A percentile compares a stretch with the other conserved stretches of the same genome.
phyloP scores from a whole-genome alignment of 2,113 vertebrate species.

The Coptodon rendalli region DNA sequence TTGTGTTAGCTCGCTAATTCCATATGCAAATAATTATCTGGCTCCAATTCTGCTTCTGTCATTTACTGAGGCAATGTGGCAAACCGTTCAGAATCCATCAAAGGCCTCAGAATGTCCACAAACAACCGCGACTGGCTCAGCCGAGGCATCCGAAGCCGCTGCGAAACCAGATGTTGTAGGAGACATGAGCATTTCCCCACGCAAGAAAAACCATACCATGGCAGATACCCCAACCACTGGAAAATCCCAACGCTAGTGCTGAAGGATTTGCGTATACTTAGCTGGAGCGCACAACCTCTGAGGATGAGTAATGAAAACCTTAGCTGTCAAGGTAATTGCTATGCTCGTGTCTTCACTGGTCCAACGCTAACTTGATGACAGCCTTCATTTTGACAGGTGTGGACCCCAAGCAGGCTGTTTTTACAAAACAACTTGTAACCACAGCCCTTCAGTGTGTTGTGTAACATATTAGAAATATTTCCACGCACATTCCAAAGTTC shows the following conservation, averaged over 20 bases:
- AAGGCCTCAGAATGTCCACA: conserved; percentile 26
- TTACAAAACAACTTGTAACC: conserved; percentile 6
- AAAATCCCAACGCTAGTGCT: conserved; percentile 37
- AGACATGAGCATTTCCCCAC: conserved; percentile 12
- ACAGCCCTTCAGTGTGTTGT: conserved; percentile 21
- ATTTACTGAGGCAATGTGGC: conserved; percentile 3
- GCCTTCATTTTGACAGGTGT: conserved; percentile 33
- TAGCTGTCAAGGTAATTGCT: conserved; percentile 45
- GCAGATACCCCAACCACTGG: conserved; percentile 10
- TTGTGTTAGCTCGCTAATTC: conserved; percentile 1
- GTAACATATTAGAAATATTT: conserved; percentile 36
- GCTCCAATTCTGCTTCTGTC: conserved; percentile 15
- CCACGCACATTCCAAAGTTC: conserved; percentile 15
- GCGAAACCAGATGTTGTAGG: conserved; percentile 43
- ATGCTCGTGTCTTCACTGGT: conserved; percentile 20
- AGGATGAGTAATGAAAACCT: conserved; percentile 30
- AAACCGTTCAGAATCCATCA: conserved; percentile 4
- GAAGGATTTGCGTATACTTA: background rate
- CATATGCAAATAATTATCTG: conserved; percentile 39
- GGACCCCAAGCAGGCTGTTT: conserved; percentile 25
- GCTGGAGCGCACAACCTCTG: background rate
- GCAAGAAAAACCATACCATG: conserved; percentile 9
- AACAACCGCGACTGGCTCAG: conserved; percentile 16
- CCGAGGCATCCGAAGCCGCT: background rate
- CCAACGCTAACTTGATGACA: conserved; percentile 48